A percentile compares a stretch with the other conserved stretches of the same genome.
Conservation (phyloP, 1,140 invertebrate species). For the Thalassaphorura encarpata region DNA sequence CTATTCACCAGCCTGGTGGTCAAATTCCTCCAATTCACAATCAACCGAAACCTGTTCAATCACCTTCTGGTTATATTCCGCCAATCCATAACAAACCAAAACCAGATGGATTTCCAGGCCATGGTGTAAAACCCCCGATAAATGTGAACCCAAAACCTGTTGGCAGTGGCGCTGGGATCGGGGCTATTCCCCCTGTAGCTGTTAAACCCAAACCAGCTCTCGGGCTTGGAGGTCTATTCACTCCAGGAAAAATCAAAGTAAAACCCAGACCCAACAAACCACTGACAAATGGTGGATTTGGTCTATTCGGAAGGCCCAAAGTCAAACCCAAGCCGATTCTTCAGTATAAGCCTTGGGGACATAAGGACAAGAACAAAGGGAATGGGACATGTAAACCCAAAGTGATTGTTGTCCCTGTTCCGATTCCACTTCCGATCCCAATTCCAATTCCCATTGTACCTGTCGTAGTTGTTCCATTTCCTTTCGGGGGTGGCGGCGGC, state of each 20-base stretch:
- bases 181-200: too few relatives aligned
- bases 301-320: conserved; percentile 1
- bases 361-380: background rate
- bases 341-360: background rate
- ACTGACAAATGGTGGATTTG: conserved; percentile 1
- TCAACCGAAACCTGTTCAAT: too few relatives aligned
- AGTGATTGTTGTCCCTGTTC: conserved; percentile 1
- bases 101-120: background rate
- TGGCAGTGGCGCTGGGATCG: background rate
- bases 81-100: too few relatives aligned
- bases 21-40: too few relatives aligned
- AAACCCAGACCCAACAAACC: conserved; percentile 6
- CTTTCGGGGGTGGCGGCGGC: conserved; percentile 17
- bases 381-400: conserved; percentile 1
- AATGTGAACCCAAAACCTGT: background rate
- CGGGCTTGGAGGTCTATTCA: background rate
- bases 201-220: background rate
- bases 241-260: background rate
- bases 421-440: conserved; percentile 22
- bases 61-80: too few relatives aligned
- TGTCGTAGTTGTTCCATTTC: conserved; percentile 24
- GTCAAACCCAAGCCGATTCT: conserved; percentile 8
- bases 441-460: conserved; percentile 24
- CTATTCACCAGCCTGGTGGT: too few relatives aligned
- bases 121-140: background rate